Percentiles rank a stretch among this genome's conserved stretches.
Conservation (phyloP, 2,797 vertebrate species). For the Acanthopagrus latus region DNA sequence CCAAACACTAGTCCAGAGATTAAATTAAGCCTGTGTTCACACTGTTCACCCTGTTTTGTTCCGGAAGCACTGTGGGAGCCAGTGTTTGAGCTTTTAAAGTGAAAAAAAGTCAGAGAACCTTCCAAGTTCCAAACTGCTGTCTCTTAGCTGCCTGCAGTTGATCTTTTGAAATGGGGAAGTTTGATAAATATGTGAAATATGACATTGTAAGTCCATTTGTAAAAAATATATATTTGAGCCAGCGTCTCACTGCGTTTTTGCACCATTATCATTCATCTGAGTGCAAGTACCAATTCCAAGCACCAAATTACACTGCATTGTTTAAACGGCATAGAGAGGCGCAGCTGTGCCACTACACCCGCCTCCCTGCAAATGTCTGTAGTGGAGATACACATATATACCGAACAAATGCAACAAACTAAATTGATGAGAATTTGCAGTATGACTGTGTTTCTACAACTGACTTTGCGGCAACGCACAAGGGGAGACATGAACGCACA, state of each 20-base stretch:
- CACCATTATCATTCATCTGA: background rate
- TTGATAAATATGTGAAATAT: background rate
- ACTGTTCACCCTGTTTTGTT: conserved; percentile 29
- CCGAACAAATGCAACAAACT: no score
- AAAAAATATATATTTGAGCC: background rate
- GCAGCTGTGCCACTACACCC: background rate
- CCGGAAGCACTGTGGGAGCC: background rate
- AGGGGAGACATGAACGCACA: no score
- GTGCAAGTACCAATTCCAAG: background rate
- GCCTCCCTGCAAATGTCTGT: background rate
- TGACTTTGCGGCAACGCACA: background rate
- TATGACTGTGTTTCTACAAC: background rate
- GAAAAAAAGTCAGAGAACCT: conserved; percentile 9
- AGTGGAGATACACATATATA: background rate
- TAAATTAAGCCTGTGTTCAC: conserved; percentile 44
- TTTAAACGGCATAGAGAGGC: background rate
- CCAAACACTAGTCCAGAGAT: conserved; percentile 51
- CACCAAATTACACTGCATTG: background rate
- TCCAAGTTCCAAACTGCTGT: background rate
- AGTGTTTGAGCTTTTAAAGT: conserved; percentile 2
- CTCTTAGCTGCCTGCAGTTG: background rate
- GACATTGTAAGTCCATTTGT: background rate
- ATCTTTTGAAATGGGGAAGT: background rate
- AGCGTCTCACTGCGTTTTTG: no score
- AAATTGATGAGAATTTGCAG: background rate